Base-by-base conservation (phyloP, 2,888 invertebrate species). In the Lasioglossum calceatum region DNA sequence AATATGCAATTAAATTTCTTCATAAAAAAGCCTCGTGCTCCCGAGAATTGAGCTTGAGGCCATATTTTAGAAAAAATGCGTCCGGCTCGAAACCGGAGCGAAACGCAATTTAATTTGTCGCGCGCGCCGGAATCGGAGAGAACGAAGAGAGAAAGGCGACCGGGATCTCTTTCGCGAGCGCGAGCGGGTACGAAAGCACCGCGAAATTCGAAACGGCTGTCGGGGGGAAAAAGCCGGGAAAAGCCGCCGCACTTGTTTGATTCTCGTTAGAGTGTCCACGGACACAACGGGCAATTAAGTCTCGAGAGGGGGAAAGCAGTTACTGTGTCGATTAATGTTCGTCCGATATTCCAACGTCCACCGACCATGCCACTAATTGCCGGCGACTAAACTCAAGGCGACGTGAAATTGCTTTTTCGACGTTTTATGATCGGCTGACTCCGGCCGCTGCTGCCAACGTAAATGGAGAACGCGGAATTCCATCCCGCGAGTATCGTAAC, bases 351-450 rank as follows among this genome's bases (percentile, higher is more conserved):
- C 76, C 71, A 54, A 77, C 61, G 83, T 72, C 83, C 61, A 64
- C 71, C 5, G 64, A 12, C n/a, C 16, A 61, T 12, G 50, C 50
- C 14, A 82, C 32, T 84, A 84, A 84, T 84, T 82, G 76, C 76
- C 72, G 71, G 32, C 72, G 39, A 76, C 72, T n/a, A 77, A 77
- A 84, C 47, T 71, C 71, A 82, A 84, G 83, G 84, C 32, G 76
- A 84, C 14, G 47, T 32, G 54, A 71, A 72, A 79, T 72, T 42
- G 61, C 82, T 50, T 42, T 54, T 54, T 77, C n/a, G 23, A 72
- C 84, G 76, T 82, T 84, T 84, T 82, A 84, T 72, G 82, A 84
- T 54, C 72, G 50, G 23, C 72, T 77, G 23, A 10, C 58, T 23
- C 5, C 36, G 58, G 32, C 39, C 61, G 58, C 12, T 47, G 16